Percentiles rank a stretch among this genome's conserved stretches.
phyloP scores from a whole-genome alignment of 2,888 invertebrate species.

The Drosophila pegasa region DNA sequence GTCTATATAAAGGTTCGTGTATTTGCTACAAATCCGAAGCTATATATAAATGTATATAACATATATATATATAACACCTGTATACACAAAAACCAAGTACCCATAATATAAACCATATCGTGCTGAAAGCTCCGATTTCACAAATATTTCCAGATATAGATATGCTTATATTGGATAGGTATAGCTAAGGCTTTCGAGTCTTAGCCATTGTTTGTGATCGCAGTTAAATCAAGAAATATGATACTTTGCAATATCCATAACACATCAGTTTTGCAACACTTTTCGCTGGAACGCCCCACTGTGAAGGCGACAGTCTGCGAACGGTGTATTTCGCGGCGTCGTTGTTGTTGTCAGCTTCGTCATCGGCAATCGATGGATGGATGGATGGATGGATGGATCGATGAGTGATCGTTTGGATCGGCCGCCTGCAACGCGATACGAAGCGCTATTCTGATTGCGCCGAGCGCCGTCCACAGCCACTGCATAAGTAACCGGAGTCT shows the following conservation, averaged over 20 bases:
- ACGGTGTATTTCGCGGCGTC: not conserved
- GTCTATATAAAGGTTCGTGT: no score
- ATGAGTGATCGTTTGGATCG: conserved; percentile 27
- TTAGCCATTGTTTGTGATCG: no score
- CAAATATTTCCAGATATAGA: not conserved
- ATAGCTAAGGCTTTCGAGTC: not conserved
- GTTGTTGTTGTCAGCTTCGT: conserved; percentile 12
- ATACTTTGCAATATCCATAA: not conserved
- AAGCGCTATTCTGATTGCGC: conserved; percentile 1
- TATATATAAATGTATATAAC: no score
- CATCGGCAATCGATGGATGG: conserved; percentile 25
- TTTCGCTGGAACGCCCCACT: not conserved
- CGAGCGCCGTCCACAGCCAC: conserved; percentile 19
- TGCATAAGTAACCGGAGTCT: conserved; percentile 71
- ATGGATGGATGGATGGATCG: conserved; percentile 29
- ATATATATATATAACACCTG: not conserved
- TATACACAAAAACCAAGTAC: not conserved
- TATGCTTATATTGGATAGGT: not conserved
- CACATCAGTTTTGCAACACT: not conserved
- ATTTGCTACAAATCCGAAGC: no score
- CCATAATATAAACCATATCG: not conserved
- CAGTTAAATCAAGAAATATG: not conserved
- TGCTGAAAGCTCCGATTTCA: not conserved
- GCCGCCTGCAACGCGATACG: conserved; percentile 1
- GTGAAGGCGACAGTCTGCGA: not conserved